These are phyloP conservation scores for Carduelis carduelis DNA, from an alignment of 2,797 vertebrate genomes.

Conservation along the genomic window DNA sequence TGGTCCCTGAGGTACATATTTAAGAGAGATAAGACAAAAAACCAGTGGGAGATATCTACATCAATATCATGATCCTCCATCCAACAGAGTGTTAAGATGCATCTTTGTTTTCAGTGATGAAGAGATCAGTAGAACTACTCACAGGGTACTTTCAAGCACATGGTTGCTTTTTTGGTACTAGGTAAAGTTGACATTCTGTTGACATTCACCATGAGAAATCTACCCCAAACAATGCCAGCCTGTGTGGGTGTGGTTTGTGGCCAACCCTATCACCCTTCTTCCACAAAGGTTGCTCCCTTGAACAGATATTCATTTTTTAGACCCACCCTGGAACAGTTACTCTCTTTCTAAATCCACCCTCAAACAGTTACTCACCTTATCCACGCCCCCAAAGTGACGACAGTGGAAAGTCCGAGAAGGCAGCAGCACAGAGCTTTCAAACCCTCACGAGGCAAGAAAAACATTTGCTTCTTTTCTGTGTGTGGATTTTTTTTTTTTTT, in stretches of 20 bases:
- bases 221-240: not conserved
- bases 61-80: constrained; percentile 11
- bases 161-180: not conserved
- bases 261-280: not conserved
- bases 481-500: not conserved
- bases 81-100: not conserved
- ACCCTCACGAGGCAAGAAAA: constrained; percentile 48
- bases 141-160: not conserved
- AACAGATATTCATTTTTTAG: constrained; percentile 27
- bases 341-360: constrained; percentile 59
- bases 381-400: constrained; percentile 53
- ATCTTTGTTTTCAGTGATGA: not conserved
- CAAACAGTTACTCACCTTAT: constrained; percentile 67
- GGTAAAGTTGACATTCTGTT: not conserved
- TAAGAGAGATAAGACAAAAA: not conserved
- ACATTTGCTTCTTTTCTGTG: constrained; percentile 59
- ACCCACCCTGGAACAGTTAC: constrained; percentile 42
- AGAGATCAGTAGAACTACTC: not conserved
- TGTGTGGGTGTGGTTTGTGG: not conserved
- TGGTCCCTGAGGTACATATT: not conserved
- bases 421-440: constrained; percentile 52
- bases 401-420: constrained; percentile 52
- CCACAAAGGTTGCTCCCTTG: constrained; percentile 27
- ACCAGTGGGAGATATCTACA: not conserved
- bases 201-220: not conserved